Base-by-base conservation (phyloP, 2,888 invertebrate genomes). In the Nymphalis c-album region DNA sequence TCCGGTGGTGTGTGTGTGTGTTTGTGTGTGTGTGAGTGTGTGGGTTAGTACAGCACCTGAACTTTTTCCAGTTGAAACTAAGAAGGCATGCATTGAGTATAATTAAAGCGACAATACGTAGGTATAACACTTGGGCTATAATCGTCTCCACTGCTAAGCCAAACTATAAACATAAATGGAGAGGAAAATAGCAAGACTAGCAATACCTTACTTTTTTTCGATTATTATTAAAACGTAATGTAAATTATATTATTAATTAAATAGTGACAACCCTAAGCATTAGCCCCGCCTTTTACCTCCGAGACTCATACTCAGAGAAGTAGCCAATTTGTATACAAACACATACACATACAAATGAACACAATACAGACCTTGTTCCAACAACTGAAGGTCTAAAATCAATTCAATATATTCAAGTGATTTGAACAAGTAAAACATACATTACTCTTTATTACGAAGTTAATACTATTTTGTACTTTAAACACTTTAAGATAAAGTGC, bases 261-360 rank as follows among this genome's bases (percentile, higher is more conserved):
- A 26, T 6, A 64, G 35, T 72, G 76, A 2, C 82, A 87, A 63
- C 90, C 90, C 88, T 89, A 76, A 2, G 0, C 10, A 59, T 22
- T 62, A 70, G 81, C 86, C 80, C 85, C 88, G 88, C 90, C 89
- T 83, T 87, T 86, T 85, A 85, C 81, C 82, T 80, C 79, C 75
- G 74, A 79, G 74, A 79, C 80, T 83, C 85, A 81, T 83, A 87
- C 85, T 86, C 84, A 79, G 82, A 83, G 83, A 84, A 83, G 84
- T 85, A 82, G 88, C 88, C 89, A 90, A 90, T 90, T 90, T 90
- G 85, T 80, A 77, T 77, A 78, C 82, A 81, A 77, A 76, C 71
- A 78, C 71, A 75, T 71, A 70, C 60, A 72, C 66, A 69, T 69
- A 70, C 66, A 68, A 63, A 70, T 60, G 68, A 71, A 73, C 47